Evolutionary conservation across 2,113 vertebrate species (phyloP), one percentile per base, ranked within the genome.

Genomic region (Orycteropus afer): DNA sequence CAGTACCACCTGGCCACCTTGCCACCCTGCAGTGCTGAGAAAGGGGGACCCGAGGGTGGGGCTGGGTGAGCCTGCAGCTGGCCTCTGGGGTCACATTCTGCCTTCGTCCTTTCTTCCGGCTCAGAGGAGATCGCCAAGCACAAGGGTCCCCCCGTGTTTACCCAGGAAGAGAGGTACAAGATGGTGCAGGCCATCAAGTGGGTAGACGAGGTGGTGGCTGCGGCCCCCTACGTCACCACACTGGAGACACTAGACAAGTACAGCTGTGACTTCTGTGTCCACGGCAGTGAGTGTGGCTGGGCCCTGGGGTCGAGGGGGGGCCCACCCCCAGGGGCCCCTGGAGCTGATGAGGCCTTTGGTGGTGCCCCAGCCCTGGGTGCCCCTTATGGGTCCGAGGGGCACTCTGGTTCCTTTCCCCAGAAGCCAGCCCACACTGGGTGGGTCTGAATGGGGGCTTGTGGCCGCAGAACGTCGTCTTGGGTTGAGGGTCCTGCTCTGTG

Each of bases 141-240:
- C 98, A 99, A 99, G 97, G 99, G 99, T 23, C 99, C 99, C 14
- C 99, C 99, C 0, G 99, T 99, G 94, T 99, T 99, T 97, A 99
- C 99, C 0, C 99, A 99, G 98, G 99, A 98, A 63, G 99, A 99
- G 95, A 97, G 99, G 78, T 99, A 99, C 98, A 99, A 99, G 98
- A 99, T 99, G 99, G 99, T 99, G 78, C 98, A 98, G 47, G 99
- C 99, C 97, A 99, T 99, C 97, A 99, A 99, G 96, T 99, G 99
- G 99, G 99, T 99, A 96, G 99, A 99, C 73, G 99, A 99, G 95
- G 99, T 99, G 40, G 99, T 99, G 82, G 98, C 99, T 7, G 99
- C 99, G 6, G 99, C 99, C 11, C 99, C 99, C 10, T 99, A 99
- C 2, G 99, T 99, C 97, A 99, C 99, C 97, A 99, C 99, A 0